Evolutionary conservation across 2,888 invertebrate genomes (phyloP).

Genomic region (Eristalis intricaria): DNA sequence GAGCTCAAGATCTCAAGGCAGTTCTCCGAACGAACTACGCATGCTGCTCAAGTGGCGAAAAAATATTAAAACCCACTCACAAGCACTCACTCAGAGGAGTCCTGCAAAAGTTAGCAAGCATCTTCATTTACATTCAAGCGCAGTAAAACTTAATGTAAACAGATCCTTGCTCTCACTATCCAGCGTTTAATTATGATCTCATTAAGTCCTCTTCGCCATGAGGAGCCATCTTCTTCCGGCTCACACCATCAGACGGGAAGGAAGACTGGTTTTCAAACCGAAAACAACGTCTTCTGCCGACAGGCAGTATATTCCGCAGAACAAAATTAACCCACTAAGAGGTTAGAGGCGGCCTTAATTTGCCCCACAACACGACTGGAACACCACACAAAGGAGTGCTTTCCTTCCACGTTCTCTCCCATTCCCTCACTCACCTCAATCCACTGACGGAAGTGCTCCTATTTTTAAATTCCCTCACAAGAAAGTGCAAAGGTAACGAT

Average conservation of each 20-base stretch:
- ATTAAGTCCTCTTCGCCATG: not conserved
- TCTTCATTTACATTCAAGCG: not conserved
- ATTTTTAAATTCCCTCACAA: slow-evolving; percentile 58
- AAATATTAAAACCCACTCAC: not conserved
- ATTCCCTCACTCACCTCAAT: not conserved
- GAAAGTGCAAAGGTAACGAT: slow-evolving; percentile 62
- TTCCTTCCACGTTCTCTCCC: not conserved
- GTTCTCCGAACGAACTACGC: not conserved
- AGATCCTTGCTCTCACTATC: not conserved
- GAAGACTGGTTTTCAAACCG: not conserved
- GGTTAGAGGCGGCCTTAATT: not conserved
- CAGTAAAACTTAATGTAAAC: too few species aligned
- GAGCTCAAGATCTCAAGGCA: not conserved
- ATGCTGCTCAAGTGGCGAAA: not conserved
- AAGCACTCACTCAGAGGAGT: not conserved
- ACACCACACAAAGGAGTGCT: slow-evolving; percentile 48
- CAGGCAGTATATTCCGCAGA: not conserved
- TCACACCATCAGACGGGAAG: not conserved
- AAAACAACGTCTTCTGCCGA: not conserved
- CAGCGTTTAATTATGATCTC: not conserved
- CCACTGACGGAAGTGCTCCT: slow-evolving; percentile 63
- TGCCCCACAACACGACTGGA: slow-evolving; percentile 31
- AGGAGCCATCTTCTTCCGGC: not conserved
- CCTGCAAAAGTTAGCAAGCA: not conserved
- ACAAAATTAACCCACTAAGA: not conserved